Evolutionary conservation across 1,140 invertebrate species (phyloP).

Genomic region (Platyscapa corneri): DNA sequence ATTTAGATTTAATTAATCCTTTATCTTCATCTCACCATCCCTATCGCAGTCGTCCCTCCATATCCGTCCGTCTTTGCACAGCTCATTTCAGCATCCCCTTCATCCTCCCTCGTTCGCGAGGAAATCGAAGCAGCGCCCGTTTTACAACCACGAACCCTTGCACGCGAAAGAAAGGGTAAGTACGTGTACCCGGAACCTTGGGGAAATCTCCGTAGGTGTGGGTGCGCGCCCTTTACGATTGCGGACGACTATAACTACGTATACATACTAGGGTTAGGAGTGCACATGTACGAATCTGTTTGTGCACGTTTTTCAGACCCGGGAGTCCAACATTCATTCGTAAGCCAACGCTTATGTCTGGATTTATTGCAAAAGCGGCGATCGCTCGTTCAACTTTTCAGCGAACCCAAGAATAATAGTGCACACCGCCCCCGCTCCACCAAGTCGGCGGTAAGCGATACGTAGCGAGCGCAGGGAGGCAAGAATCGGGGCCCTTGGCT

Average conservation of each 20-base stretch:
- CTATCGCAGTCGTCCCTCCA: constrained; percentile 12
- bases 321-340: too few species aligned
- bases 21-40: constrained; percentile 13
- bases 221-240: neutral
- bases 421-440: neutral
- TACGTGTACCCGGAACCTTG: neutral
- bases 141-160: neutral
- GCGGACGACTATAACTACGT: neutral
- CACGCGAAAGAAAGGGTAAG: neutral
- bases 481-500: constrained; percentile 39
- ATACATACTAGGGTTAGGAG: neutral
- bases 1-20: constrained; percentile 43
- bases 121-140: neutral
- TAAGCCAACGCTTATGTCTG: too few species aligned
- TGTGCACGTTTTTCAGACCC: too few species aligned
- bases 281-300: too few species aligned
- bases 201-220: neutral
- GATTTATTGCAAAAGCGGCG: neutral
- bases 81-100: neutral
- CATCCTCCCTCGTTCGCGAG: neutral
- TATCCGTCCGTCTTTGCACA: neutral
- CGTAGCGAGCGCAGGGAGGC: neutral
- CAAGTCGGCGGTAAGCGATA: neutral
- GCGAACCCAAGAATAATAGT: neutral
- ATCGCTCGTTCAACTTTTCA: neutral